Conservation (phyloP, 2,797 vertebrate species). For the Distichodus sexfasciatus region DNA sequence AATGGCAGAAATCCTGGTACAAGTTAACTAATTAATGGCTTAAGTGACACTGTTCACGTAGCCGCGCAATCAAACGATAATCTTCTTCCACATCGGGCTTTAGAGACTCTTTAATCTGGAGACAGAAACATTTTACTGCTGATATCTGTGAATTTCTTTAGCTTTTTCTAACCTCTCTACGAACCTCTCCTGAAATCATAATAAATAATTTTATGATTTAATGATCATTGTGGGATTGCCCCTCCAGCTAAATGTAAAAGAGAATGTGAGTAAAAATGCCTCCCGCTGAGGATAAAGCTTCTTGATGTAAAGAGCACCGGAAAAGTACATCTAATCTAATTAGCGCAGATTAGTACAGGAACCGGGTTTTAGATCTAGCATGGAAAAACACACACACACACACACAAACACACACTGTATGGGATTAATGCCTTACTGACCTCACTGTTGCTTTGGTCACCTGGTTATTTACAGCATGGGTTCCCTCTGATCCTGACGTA, state of each 20-base stretch:
- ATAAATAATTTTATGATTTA: no score
- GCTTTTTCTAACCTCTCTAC: no score
- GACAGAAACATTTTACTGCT: no score
- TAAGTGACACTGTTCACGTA: no score
- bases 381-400: background rate
- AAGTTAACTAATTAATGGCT: no score
- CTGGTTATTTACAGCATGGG: slow-evolving; percentile 30
- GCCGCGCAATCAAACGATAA: no score
- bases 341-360: background rate
- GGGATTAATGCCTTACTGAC: slow-evolving; percentile 57
- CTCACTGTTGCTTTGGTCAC: slow-evolving; percentile 21
- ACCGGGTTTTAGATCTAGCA: background rate
- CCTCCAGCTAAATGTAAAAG: background rate
- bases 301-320: background rate
- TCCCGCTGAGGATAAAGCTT: background rate
- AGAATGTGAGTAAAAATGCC: background rate
- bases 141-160: no score
- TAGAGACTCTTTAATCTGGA: no score
- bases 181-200: no score
- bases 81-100: no score
- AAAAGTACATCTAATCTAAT: slow-evolving; percentile 1
- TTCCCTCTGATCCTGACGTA: no score
- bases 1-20: no score
- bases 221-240: background rate
- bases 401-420: background rate